A percentile compares a stretch with the other conserved stretches of the same genome.
Evolutionary conservation across 2,888 invertebrate species (phyloP).

Genomic region (Parasteatoda lunata): DNA sequence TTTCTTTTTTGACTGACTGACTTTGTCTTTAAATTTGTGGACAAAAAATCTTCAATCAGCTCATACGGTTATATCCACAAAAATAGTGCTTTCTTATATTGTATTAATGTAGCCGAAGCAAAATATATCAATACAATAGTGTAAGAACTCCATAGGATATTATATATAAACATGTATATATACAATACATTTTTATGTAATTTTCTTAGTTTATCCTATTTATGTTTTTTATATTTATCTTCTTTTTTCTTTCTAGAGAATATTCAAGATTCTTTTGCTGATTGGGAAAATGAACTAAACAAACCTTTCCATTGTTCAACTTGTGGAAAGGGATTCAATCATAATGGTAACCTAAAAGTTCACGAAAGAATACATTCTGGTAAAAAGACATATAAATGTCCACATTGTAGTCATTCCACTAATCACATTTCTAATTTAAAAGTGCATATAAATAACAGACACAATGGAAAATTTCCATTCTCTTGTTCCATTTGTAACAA

Average conservation of each 20-base stretch:
- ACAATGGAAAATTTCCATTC: not conserved
- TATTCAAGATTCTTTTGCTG: not conserved
- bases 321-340: conserved; percentile 2
- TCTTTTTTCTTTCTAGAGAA: not conserved
- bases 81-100: too few species aligned
- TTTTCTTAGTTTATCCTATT: too few species aligned
- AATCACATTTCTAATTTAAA: not conserved
- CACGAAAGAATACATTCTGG: not conserved
- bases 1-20: too few species aligned
- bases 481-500: not conserved
- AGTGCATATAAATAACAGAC: conserved; percentile 3
- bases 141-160: too few species aligned
- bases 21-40: too few species aligned
- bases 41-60: too few species aligned
- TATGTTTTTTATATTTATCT: too few species aligned
- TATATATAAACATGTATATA: too few species aligned
- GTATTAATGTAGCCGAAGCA: too few species aligned
- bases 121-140: too few species aligned
- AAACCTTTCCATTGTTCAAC: not conserved
- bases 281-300: not conserved
- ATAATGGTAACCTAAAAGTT: not conserved
- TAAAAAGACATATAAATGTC: not conserved
- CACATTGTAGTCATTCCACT: conserved; percentile 2
- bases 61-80: too few species aligned
- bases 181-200: too few species aligned